Percentiles rank a stretch among this genome's conserved stretches.
phyloP scores from a whole-genome alignment of 2,888 invertebrate species.

The Stratiomys singularior region DNA sequence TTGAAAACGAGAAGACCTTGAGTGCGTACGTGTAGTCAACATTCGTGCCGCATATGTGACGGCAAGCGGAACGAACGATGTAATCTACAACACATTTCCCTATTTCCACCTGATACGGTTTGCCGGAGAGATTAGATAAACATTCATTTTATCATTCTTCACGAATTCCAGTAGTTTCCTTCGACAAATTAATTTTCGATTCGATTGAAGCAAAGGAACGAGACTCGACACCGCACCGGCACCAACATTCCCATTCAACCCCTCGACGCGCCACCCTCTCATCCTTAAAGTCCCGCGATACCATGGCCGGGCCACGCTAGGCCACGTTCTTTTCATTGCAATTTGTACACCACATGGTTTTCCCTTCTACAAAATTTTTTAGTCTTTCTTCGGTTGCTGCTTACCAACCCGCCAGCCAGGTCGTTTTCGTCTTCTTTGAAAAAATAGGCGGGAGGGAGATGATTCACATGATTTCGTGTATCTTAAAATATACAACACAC shows the following conservation, averaged over 20 bases:
- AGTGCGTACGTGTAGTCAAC: too few relatives aligned
- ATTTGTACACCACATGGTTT: slow-evolving; percentile 4
- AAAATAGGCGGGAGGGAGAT: slow-evolving; percentile 2
- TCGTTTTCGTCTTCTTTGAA: slow-evolving; percentile 10
- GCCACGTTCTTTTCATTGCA: slow-evolving; percentile 11
- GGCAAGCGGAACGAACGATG: slow-evolving; percentile 3
- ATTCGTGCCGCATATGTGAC: background rate
- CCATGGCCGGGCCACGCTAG: background rate
- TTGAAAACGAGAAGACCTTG: too few relatives aligned
- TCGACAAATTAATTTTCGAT: slow-evolving; percentile 7
- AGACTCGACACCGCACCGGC: too few relatives aligned
- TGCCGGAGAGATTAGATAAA: background rate
- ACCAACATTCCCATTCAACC: too few relatives aligned
- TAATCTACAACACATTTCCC: background rate
- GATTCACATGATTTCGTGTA: slow-evolving; percentile 14
- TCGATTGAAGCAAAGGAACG: background rate
- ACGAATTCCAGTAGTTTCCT: slow-evolving; percentile 8
- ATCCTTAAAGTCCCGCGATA: background rate
- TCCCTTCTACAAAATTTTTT: background rate
- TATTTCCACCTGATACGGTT: background rate
- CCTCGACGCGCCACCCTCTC: too few relatives aligned
- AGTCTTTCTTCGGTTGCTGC: background rate
- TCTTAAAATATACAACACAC: slow-evolving; percentile 11
- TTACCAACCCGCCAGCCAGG: background rate
- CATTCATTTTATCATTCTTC: slow-evolving; percentile 7